Evolutionary conservation across 2,888 invertebrate species (phyloP), one percentile per base, ranked within the genome.

Genomic region (Corythucha ciliata): DNA sequence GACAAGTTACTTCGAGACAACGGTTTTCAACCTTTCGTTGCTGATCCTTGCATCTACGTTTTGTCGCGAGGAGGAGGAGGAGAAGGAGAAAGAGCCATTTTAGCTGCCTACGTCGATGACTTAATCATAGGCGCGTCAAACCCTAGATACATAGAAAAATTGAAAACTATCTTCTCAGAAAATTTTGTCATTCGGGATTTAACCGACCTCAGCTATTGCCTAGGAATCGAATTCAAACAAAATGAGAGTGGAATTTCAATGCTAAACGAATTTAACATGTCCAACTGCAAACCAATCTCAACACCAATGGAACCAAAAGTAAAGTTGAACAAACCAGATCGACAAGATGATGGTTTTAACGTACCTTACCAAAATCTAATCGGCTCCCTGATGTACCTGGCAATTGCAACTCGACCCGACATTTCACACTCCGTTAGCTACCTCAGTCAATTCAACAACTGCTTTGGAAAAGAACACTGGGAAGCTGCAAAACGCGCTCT

Each of bases 401-500:
- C 42, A 2, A 18, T 29, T 6, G n/a, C 18, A 21, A 53, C 36
- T 10, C 41, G 42, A 24, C 53, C 48, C 3, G 53, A 51, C 24
- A 51, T 53, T 16, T n/a, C 50, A 2, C 49, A 24, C 33, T 12
- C 24, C 10, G 29, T 44, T 18, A 50, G 37, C 14, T 34, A 25
- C 16, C 36, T 42, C 16, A 33, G 33, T n/a, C 53, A 50, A 26
- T 29, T 21, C 18, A 39, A 21, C 21, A 22, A 33, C 12, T 39
- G 39, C 25, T 24, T 36, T 21, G 22, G 24, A 8, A 39, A 26
- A 27, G 29, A 12, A 14, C 32, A 52, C 29, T 58, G 48, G 48
- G 42, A 52, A 14, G 53, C 52, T 6, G 59, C 56, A 4, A 60
- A 59, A 41, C 8, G 33, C 1, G 44, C 60, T n/a, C 27, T 61